These are phyloP conservation scores for Strigamia maritima DNA, from an alignment of 2,888 invertebrate species.

Conservation along the genomic window DNA sequence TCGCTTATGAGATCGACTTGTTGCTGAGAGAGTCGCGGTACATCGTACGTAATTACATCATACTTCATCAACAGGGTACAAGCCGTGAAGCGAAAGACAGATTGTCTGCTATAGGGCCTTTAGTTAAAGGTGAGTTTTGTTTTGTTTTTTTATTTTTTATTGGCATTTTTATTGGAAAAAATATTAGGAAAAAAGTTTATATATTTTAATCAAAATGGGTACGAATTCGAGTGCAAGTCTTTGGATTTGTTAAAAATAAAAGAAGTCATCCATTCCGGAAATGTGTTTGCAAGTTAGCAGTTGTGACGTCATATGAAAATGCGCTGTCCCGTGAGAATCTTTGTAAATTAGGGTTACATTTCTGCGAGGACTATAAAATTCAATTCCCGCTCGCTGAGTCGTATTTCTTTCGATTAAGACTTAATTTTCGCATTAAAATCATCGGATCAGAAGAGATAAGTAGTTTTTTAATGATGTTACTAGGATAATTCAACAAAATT, in stretches of 20 bases:
- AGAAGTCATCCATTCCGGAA: too few relatives aligned
- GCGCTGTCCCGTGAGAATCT: too few relatives aligned
- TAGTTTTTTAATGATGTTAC: too few relatives aligned
- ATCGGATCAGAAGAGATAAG: too few relatives aligned
- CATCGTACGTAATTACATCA: slow-evolving; percentile 42
- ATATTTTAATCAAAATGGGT: neutral
- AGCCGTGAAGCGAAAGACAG: slow-evolving; percentile 39
- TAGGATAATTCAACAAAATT: too few relatives aligned
- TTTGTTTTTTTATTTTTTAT: neutral
- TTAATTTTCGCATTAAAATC: too few relatives aligned
- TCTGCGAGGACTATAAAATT: too few relatives aligned
- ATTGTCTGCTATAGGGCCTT: slow-evolving; percentile 40
- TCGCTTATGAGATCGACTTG: slow-evolving; percentile 42
- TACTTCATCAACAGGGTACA: slow-evolving; percentile 39
- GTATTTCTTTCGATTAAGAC: too few relatives aligned
- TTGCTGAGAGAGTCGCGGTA: slow-evolving; percentile 40
- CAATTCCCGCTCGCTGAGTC: too few relatives aligned
- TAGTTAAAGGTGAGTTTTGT: slow-evolving; percentile 42
- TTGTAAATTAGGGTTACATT: too few relatives aligned
- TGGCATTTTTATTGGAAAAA: neutral
- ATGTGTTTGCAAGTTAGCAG: too few relatives aligned
- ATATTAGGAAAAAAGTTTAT: neutral
- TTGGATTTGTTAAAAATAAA: neutral
- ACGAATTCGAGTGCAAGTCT: neutral
- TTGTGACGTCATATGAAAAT: too few relatives aligned